phyloP scores from a whole-genome alignment of 2,888 invertebrate genomes.

The Andrena marginata region DNA sequence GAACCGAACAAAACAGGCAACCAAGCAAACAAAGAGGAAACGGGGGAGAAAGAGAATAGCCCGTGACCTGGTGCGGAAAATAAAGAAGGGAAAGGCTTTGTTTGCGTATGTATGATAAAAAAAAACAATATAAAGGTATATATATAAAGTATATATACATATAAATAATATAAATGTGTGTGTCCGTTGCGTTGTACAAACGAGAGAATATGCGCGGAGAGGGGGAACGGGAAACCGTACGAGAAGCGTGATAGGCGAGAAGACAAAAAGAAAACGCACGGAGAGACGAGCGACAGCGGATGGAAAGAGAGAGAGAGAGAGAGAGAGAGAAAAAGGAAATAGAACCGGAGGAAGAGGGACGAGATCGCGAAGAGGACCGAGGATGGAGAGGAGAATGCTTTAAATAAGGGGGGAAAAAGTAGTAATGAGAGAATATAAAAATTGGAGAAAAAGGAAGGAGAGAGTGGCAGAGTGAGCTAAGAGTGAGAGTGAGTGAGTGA shows the following conservation, averaged over 20 bases:
- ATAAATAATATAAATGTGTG: constrained; percentile 81
- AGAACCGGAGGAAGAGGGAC: constrained; percentile 39
- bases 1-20: constrained; percentile 57
- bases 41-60: constrained; percentile 44
- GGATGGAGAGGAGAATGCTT: constrained; percentile 52
- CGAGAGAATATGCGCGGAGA: constrained; percentile 59
- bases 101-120: constrained; percentile 83
- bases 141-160: constrained; percentile 58
- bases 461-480: not conserved
- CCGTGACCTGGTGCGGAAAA: constrained; percentile 65
- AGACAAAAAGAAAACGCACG: constrained; percentile 26
- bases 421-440: constrained; percentile 62
- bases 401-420: constrained; percentile 50
- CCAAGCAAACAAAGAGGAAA: constrained; percentile 52
- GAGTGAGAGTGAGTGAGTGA: constrained; percentile 47
- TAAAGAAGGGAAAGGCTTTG: constrained; percentile 78
- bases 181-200: constrained; percentile 84
- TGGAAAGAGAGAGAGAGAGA: not conserved
- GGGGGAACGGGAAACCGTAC: constrained; percentile 58
- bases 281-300: constrained; percentile 23
- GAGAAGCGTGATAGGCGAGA: constrained; percentile 53
- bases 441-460: constrained; percentile 26
- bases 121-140: constrained; percentile 67
- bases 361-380: constrained; percentile 10
- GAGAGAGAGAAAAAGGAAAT: constrained; percentile 10